Base-by-base conservation (phyloP, 2,888 invertebrate genomes). In the Erebia ligea region DNA sequence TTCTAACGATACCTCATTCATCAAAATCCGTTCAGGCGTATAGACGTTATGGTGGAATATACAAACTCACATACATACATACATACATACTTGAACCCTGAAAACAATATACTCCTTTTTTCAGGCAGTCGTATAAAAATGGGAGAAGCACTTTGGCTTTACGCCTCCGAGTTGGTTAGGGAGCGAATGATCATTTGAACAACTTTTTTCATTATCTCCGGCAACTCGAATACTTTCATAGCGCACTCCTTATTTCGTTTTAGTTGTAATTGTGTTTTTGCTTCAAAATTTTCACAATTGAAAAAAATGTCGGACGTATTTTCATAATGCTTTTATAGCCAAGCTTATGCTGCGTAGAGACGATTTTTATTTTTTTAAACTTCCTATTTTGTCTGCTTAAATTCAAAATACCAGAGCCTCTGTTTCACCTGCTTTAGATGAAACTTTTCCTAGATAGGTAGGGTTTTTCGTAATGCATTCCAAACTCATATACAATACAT, bases 181-280 rank as follows among this genome's bases (percentile, higher is more conserved):
- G 84, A 82, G 81, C 82, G 82, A 82, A 85, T 83, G 86, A 89
- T 90, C 89, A 89, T 90, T 89, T 87, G 84, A 86, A 83, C 84
- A 91, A 91, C 88, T 91, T 90, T 90, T 90, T 91, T 91, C 89
- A 91, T 91, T 91, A 90, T 89, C 90, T 87, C 83, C 74, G 74
- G 74, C 77, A 84, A 87, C 86, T 87, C 79, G 86, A 85, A 88
- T 85, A 87, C 89, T 86, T 87, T 86, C 85, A 86, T 84, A 85
- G 84, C 72, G 52, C 83, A 84, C 82, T 86, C 83, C 87, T 34
- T 86, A 85, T 87, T 88, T 86, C 84, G 84, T 85, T 88, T 86
- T 86, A 86, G 86, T 86, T 87, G 84, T 86, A 83, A 86, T 86
- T 86, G 83, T 50, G 57, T 69, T 69, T 67, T 58, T 66, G 64